Percentiles rank a stretch among this genome's conserved stretches.
Evolutionary conservation across 2,888 invertebrate species (phyloP).

Genomic region (Meteorus colon): DNA sequence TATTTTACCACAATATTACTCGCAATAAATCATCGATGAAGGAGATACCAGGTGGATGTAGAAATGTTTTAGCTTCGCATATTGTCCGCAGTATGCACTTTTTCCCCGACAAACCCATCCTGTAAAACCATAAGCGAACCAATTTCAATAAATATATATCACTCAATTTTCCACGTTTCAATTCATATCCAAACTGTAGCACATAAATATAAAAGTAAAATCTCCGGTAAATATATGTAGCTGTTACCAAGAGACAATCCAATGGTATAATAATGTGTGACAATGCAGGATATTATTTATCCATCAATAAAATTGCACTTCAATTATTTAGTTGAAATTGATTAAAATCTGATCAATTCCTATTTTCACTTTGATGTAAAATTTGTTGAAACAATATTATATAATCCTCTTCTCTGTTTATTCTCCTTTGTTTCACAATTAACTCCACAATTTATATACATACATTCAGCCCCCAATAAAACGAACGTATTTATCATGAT

Average conservation of each 20-base stretch:
- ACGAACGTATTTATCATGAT: background rate
- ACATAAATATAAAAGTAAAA: background rate
- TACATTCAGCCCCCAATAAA: background rate
- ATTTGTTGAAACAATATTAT: conserved; percentile 15
- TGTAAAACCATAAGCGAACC: conserved; percentile 66
- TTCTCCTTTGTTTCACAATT: background rate
- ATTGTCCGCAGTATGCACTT: conserved; percentile 80
- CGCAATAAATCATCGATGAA: conserved; percentile 81
- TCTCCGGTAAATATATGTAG: background rate
- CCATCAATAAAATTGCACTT: background rate
- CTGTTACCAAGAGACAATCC: background rate
- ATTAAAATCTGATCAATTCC: background rate
- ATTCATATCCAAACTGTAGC: background rate
- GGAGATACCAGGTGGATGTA: conserved; percentile 78
- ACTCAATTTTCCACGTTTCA: background rate
- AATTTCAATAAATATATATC: conserved; percentile 13
- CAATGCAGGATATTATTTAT: background rate
- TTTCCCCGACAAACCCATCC: conserved; percentile 79
- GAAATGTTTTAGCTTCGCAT: conserved; percentile 79
- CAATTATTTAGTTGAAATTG: background rate
- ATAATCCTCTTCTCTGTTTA: background rate
- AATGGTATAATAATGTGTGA: background rate
- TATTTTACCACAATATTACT: conserved; percentile 77
- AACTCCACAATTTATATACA: background rate
- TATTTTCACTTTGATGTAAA: conserved; percentile 29